Evolutionary conservation across 2,888 invertebrate genomes (phyloP).

Genomic region (Protodeltote pygarga): DNA sequence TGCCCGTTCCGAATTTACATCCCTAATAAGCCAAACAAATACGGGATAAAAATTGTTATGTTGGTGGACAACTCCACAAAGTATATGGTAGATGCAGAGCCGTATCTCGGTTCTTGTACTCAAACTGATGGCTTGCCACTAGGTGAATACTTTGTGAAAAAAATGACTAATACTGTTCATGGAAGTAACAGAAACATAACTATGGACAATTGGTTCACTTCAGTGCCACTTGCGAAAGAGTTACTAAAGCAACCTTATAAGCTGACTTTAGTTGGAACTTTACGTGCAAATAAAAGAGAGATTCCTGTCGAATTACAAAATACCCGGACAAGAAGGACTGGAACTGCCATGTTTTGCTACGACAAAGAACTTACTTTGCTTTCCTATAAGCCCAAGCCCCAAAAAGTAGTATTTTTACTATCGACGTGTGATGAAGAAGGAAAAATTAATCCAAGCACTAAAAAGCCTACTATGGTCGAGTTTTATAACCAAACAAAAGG

Average conservation of each 20-base stretch:
- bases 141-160: conserved; percentile 13
- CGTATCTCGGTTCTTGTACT: conserved; percentile 12
- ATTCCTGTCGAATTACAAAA: conserved; percentile 9
- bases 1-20: conserved; percentile 20
- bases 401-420: conserved; percentile 18
- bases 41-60: conserved; percentile 57
- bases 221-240: conserved; percentile 4
- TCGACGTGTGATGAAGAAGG: conserved; percentile 22
- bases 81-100: conserved; percentile 12
- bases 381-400: conserved; percentile 22
- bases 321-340: neutral
- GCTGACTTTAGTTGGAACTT: conserved; percentile 8
- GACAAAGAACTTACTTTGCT: neutral
- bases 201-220: conserved; percentile 22
- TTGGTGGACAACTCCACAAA: conserved; percentile 48
- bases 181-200: conserved; percentile 9
- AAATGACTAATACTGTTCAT: conserved; percentile 5
- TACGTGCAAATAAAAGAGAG: conserved; percentile 13
- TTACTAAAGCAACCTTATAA: conserved; percentile 3
- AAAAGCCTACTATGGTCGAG: conserved; percentile 22
- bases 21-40: conserved; percentile 31
- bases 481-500: conserved; percentile 27
- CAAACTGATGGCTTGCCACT: conserved; percentile 9
- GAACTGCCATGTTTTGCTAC: conserved; percentile 8
- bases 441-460: conserved; percentile 10